Evolutionary conservation across 2,113 vertebrate genomes (phyloP).

Genomic region (Mesitornis unicolor): DNA sequence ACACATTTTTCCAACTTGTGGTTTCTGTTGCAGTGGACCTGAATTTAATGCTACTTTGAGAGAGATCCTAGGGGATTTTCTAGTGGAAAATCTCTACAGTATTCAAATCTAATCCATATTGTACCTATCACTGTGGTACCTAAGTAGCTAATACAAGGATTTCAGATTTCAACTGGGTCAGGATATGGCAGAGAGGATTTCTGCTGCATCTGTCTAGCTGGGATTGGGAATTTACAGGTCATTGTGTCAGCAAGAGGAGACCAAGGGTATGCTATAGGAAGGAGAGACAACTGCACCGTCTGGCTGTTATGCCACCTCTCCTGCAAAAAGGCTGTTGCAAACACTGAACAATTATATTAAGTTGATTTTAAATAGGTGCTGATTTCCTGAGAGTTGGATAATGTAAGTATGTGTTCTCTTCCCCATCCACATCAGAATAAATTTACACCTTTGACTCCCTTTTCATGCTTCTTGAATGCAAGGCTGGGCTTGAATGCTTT

Average conservation of each 20-base stretch:
- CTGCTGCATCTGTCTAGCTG: background rate
- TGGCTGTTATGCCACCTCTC: background rate
- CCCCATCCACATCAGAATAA: background rate
- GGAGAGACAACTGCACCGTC: background rate
- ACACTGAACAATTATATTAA: background rate
- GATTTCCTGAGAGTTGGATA: background rate
- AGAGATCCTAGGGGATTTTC: conserved; percentile 49
- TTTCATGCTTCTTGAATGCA: background rate
- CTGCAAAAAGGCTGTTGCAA: background rate
- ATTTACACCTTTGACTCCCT: background rate
- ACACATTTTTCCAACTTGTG: conserved; percentile 55
- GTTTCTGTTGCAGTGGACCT: conserved; percentile 34
- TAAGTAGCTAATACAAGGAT: conserved; percentile 35
- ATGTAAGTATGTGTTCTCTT: rapidly evolving
- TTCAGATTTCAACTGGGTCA: conserved; percentile 32
- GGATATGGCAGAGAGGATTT: background rate
- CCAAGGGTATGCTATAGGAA: background rate
- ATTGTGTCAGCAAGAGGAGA: background rate
- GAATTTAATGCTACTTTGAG: conserved; percentile 53
- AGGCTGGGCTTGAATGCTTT: background rate
- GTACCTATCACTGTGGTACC: background rate
- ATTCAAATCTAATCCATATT: conserved; percentile 56
- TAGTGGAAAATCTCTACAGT: conserved; percentile 30
- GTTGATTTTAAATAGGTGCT: background rate
- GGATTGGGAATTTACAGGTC: background rate